Conservation (phyloP, 2,113 vertebrate genomes). For the Marcusenius ussheri region DNA sequence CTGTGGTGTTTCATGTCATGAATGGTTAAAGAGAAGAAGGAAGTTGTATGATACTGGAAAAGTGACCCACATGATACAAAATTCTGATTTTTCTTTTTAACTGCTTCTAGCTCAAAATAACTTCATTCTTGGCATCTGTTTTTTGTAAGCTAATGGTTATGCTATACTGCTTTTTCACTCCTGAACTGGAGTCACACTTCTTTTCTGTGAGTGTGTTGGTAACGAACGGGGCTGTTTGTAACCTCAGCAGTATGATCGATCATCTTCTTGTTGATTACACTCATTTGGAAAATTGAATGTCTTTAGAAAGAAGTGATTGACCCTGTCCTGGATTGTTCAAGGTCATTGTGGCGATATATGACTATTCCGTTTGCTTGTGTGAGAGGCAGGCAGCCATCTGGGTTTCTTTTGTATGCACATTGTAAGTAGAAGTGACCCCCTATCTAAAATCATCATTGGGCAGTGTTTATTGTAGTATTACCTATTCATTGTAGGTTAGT, state of each 20-base stretch:
- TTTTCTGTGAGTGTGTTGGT: neutral
- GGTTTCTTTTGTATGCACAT: neutral
- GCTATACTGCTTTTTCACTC: neutral
- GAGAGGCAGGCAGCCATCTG: neutral
- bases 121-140: neutral
- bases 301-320: neutral
- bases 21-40: neutral
- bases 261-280: neutral
- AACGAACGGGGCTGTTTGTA: neutral
- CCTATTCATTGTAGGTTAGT: neutral
- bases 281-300: neutral
- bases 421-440: neutral
- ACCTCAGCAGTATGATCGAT: neutral
- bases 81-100: neutral
- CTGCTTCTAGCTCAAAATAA: neutral
- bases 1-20: neutral
- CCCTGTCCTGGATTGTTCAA: neutral
- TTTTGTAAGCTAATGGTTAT: neutral
- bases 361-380: neutral
- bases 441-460: neutral
- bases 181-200: slow-evolving; percentile 31
- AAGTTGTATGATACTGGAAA: neutral
- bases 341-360: neutral
- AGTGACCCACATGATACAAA: neutral
- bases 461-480: neutral